Base-by-base conservation (phyloP, 2,888 invertebrate species). In the Leptinotarsa juncta region DNA sequence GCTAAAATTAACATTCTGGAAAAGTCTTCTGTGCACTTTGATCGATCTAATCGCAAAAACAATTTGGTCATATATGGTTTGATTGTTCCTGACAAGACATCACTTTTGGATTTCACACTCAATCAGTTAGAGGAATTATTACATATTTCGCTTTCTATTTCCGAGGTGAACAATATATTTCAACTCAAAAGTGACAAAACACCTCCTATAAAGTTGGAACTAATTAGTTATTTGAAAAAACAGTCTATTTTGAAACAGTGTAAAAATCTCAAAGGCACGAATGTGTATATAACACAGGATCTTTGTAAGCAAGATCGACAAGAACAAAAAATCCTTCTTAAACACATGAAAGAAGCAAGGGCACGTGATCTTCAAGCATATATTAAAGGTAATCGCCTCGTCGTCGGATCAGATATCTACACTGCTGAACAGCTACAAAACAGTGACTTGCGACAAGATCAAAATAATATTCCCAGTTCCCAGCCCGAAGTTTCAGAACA, bases 41-140 rank as follows among this genome's bases (percentile, higher is more conserved):
- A 26, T 26, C 26, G 26, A 26, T 26, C 26, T 26, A 26, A 26
- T 26, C 55, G 16, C n/a, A 55, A 55, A 20, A 55, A 5, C n/a
- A 55, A 18, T n/a, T 55, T 55, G 55, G 18, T 55, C 10, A 55
- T 55, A n/a, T 55, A n/a, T 55, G 55, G 20, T 55, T 18, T 55
- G 10, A n/a, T n/a, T 16, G 55, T 55, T n/a, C 20, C 20, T 55
- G n/a, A 55, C 3, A 20, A 20, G 15, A 55, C 55, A 10, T 10
- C n/a, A 55, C 55, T 55, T n/a, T 55, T 55, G 55, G 55, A 55
- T 55, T 16, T 18, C 55, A 55, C 16, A 10, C 55, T 55, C 10
- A 10, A 55, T 10, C 16, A 55, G n/a, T n/a, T 55, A n/a, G 18
- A 55, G 16, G 10, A 55, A n/a, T 18, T 5, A 18, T n/a, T 55